A percentile compares a stretch with the other conserved stretches of the same genome.
Evolutionary conservation across 2,888 invertebrate species (phyloP).

Genomic region (Hartigia nigra): DNA sequence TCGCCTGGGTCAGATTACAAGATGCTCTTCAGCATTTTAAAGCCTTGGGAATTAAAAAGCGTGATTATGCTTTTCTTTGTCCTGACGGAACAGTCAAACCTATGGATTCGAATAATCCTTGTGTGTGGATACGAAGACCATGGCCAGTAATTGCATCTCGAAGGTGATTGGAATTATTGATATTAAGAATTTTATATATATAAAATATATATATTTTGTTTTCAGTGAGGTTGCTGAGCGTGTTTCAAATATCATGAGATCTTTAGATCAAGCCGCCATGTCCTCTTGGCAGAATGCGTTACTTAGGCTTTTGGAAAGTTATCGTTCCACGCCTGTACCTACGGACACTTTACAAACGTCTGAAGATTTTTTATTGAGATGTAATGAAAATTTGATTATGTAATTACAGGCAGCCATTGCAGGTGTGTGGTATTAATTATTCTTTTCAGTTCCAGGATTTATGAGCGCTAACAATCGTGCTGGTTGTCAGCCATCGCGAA

Average conservation of each 20-base stretch:
- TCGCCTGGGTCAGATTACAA: slow-evolving; percentile 83
- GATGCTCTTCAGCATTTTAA: slow-evolving; percentile 77
- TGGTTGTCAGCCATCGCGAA: slow-evolving; percentile 55
- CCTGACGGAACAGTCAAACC: slow-evolving; percentile 78
- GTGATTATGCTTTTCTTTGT: slow-evolving; percentile 78
- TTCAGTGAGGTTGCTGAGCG: slow-evolving; percentile 65
- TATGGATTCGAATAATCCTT: slow-evolving; percentile 72
- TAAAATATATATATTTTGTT: slow-evolving; percentile 30
- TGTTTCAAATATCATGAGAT: slow-evolving; percentile 68
- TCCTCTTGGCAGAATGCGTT: slow-evolving; percentile 70
- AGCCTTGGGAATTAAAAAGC: slow-evolving; percentile 6
- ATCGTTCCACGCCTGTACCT: slow-evolving; percentile 62
- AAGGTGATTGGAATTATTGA: slow-evolving; percentile 63
- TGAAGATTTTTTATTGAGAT: slow-evolving; percentile 73
- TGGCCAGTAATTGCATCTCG: slow-evolving; percentile 81
- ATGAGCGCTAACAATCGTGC: slow-evolving; percentile 55
- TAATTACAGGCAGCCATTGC: background rate
- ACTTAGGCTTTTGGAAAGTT: slow-evolving; percentile 72
- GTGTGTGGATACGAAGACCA: slow-evolving; percentile 83
- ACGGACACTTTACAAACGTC: slow-evolving; percentile 71
- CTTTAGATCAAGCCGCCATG: slow-evolving; percentile 57
- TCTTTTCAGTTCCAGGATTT: slow-evolving; percentile 57
- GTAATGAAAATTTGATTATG: slow-evolving; percentile 40
- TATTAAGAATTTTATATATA: slow-evolving; percentile 9
- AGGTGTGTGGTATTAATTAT: background rate